A percentile compares a stretch with the other conserved stretches of the same genome.
These are phyloP conservation scores for Lontra canadensis DNA, from an alignment of 2,113 vertebrate genomes.

Conservation along the genomic window DNA sequence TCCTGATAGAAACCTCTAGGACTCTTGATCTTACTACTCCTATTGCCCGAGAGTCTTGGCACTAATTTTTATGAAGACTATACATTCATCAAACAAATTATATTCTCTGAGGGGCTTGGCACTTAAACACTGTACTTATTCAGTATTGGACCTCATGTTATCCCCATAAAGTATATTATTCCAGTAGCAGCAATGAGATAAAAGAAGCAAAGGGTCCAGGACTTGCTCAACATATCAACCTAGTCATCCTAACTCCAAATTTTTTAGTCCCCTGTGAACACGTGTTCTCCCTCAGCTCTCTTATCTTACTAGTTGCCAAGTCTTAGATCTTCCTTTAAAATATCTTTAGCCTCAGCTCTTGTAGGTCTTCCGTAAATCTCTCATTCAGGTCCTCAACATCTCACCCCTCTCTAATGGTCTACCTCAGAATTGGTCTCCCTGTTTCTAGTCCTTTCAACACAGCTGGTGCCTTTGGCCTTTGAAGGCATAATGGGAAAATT, in stretches of 20 bases:
- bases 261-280: not conserved
- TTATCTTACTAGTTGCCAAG: not conserved
- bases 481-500: not conserved
- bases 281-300: not conserved
- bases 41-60: not conserved
- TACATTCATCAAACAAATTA: not conserved
- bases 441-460: not conserved
- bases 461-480: not conserved
- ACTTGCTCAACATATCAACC: not conserved
- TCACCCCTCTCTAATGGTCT: not conserved
- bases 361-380: not conserved
- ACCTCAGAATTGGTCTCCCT: not conserved
- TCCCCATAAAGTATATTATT: not conserved
- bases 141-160: not conserved
- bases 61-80: not conserved
- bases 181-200: not conserved
- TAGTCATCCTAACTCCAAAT: not conserved
- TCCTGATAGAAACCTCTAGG: not conserved
- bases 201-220: not conserved
- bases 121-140: not conserved
- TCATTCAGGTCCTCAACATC: not conserved
- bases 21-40: not conserved
- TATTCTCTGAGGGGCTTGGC: not conserved
- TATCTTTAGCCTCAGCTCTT: not conserved
- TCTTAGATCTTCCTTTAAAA: not conserved